Evolutionary conservation across 2,797 vertebrate species (phyloP).

Genomic region (Rhinichthys osculus): DNA sequence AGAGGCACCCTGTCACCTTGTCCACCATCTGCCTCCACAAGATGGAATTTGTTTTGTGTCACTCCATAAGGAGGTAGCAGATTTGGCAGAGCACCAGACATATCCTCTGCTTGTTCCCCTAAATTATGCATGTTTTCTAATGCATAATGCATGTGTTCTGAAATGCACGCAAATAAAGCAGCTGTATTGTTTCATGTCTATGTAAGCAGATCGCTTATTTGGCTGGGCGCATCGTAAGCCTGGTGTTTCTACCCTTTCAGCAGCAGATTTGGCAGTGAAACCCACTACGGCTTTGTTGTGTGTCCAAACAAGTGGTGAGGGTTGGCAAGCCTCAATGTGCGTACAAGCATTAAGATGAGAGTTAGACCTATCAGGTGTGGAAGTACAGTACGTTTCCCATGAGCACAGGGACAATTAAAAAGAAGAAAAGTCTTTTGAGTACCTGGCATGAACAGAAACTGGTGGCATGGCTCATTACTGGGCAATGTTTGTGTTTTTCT

Average conservation of each 20-base stretch:
- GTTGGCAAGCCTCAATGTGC: constrained; percentile 52
- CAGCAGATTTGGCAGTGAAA: constrained; percentile 46
- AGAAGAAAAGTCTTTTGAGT: constrained; percentile 12
- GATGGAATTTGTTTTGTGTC: constrained; percentile 70
- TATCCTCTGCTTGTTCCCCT: constrained; percentile 75
- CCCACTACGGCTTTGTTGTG: constrained; percentile 49
- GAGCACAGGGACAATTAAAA: constrained; percentile 28
- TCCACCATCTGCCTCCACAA: constrained; percentile 76
- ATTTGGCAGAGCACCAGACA: constrained; percentile 72
- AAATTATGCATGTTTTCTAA: constrained; percentile 77
- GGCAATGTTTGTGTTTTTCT: constrained; percentile 12
- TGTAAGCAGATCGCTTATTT: constrained; percentile 73
- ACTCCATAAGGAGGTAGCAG: constrained; percentile 59
- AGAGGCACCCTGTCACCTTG: constrained; percentile 65
- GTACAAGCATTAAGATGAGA: constrained; percentile 37
- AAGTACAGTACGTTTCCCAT: not conserved
- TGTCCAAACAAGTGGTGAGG: constrained; percentile 57
- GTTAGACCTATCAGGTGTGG: constrained; percentile 30
- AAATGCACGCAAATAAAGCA: constrained; percentile 72
- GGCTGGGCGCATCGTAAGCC: constrained; percentile 58
- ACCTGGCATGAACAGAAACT: constrained; percentile 25
- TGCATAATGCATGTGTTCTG: constrained; percentile 76
- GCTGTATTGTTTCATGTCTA: constrained; percentile 74
- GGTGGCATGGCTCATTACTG: constrained; percentile 42
- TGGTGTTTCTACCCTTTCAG: constrained; percentile 53